These are phyloP conservation scores for Drosophila prostipennis DNA, from an alignment of 2,888 invertebrate genomes.

Conservation along the genomic window DNA sequence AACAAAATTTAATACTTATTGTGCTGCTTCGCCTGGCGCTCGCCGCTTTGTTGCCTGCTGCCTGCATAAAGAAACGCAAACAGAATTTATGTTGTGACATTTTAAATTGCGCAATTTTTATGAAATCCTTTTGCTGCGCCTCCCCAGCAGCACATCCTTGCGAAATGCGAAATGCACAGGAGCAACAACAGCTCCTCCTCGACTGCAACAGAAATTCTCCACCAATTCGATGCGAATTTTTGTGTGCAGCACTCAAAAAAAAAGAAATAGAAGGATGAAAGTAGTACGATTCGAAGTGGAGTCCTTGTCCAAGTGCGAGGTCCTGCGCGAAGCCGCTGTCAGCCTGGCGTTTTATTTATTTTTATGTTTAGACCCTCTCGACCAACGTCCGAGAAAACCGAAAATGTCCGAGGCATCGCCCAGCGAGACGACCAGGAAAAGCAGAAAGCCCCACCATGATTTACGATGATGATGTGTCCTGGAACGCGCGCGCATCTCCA, in stretches of 20 bases:
- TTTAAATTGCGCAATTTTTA: slow-evolving; percentile 84
- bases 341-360: slow-evolving; percentile 80
- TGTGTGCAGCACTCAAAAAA: slow-evolving; percentile 47
- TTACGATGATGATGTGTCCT: slow-evolving; percentile 78
- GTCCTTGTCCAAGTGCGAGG: slow-evolving; percentile 54
- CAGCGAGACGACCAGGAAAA: slow-evolving; percentile 35
- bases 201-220: slow-evolving; percentile 58
- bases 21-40: slow-evolving; percentile 57
- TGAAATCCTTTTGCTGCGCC: slow-evolving; percentile 82
- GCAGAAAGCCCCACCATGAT: slow-evolving; percentile 75
- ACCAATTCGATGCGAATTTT: slow-evolving; percentile 44
- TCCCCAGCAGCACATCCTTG: slow-evolving; percentile 59
- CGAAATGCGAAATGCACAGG: slow-evolving; percentile 32
- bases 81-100: slow-evolving; percentile 84
- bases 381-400: slow-evolving; percentile 43
- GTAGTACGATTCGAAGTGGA: slow-evolving; percentile 40
- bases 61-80: slow-evolving; percentile 78
- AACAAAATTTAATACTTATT: slow-evolving; percentile 79
- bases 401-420: slow-evolving; percentile 45
- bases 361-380: slow-evolving; percentile 76
- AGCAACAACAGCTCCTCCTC: slow-evolving; percentile 27
- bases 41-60: slow-evolving; percentile 45
- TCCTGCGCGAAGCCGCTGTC: slow-evolving; percentile 74
- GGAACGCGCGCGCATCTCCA: slow-evolving; percentile 59
- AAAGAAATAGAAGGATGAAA: slow-evolving; percentile 44